phyloP scores from a whole-genome alignment of 2,797 vertebrate species.

The Dryobates pubescens region DNA sequence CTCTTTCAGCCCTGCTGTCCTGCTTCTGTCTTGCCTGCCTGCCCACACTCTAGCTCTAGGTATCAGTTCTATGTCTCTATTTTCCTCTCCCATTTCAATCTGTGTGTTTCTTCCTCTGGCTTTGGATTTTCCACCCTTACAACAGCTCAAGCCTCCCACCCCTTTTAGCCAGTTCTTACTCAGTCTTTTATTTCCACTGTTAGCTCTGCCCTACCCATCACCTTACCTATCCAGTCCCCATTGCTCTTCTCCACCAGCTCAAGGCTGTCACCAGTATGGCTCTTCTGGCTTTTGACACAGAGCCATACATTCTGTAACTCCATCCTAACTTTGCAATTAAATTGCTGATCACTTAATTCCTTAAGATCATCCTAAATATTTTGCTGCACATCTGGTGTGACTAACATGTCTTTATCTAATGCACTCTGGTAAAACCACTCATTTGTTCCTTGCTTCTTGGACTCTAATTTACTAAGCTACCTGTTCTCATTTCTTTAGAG shows the following conservation, averaged over 20 bases:
- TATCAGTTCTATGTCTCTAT: fast-evolving
- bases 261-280: neutral
- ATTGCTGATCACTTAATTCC: neutral
- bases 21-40: neutral
- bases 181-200: neutral
- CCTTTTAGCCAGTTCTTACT: neutral
- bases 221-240: neutral
- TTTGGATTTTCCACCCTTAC: neutral
- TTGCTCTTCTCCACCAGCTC: neutral
- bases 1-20: neutral
- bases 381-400: neutral
- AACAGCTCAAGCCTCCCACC: neutral
- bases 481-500: neutral
- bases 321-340: neutral
- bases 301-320: fast-evolving
- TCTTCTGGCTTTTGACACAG: neutral
- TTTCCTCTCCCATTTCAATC: neutral
- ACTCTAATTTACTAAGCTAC: neutral
- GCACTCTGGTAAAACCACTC: neutral
- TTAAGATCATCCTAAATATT: neutral
- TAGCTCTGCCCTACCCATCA: neutral
- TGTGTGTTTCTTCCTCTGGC: neutral
- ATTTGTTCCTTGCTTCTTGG: neutral
- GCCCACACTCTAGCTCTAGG: neutral
- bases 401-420: neutral